Evolutionary conservation across 2,113 vertebrate genomes (phyloP).

Genomic region (Salvelinus namaycush): DNA sequence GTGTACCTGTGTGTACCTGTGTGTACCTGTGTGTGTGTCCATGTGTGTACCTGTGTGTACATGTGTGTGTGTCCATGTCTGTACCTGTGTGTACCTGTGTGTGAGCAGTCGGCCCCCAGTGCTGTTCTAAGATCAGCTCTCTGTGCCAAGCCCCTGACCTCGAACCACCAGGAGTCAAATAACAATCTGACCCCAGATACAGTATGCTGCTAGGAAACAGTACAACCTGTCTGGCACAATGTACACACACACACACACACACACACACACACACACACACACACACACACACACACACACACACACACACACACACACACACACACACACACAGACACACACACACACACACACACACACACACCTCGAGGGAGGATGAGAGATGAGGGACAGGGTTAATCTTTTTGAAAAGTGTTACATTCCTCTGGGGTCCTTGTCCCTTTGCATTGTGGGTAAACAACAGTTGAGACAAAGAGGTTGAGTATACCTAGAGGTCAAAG

Average conservation of each 20-base stretch:
- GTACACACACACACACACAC: no score
- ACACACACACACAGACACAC: no score
- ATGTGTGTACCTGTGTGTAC: background rate
- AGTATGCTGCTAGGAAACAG: background rate
- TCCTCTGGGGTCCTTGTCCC: background rate
- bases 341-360: background rate
- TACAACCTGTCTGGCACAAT: background rate
- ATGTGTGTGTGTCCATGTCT: background rate
- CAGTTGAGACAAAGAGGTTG: background rate
- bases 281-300: no score
- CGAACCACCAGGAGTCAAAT: background rate
- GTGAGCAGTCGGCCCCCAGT: no score
- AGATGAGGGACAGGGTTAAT: constrained; percentile 18
- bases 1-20: no score
- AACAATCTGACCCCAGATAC: constrained; percentile 15
- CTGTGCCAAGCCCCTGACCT: background rate
- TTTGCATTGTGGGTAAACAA: constrained; percentile 30
- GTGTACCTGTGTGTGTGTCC: background rate
- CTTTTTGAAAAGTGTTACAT: constrained; percentile 14
- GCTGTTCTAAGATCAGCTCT: background rate
- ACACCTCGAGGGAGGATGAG: background rate
- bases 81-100: background rate
- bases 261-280: no score
- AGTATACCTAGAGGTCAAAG: background rate
- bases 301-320: no score